These are phyloP conservation scores for Porites cylindrica DNA, from an alignment of 92 coral and sea anemone genomes.

Conservation along the genomic window DNA sequence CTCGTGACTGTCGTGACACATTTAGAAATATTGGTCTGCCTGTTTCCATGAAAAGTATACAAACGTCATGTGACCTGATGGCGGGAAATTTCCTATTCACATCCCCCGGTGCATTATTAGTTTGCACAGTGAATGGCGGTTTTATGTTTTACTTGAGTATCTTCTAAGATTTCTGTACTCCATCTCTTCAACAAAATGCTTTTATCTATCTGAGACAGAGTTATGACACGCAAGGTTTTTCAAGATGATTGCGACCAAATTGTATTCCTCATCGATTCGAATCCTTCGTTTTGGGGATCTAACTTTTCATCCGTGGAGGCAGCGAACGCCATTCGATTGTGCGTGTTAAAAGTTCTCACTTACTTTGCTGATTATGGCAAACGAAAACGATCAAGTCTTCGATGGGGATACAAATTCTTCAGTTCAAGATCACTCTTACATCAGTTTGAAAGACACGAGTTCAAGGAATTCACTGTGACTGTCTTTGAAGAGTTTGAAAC, in stretches of 20 bases:
- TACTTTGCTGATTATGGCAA: constrained; percentile 66
- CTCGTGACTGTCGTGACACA: neutral
- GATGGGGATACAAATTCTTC: constrained; percentile 96
- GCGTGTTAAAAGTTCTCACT: constrained; percentile 78
- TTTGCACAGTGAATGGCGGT: neutral
- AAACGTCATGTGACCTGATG: constrained; percentile 38
- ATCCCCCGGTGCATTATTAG: constrained; percentile 16
- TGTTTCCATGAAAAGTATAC: neutral
- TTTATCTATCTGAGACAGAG: neutral
- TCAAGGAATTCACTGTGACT: constrained; percentile 75
- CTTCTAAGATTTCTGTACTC: neutral
- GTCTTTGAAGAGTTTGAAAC: constrained; percentile 90
- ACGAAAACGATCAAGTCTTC: constrained; percentile 45
- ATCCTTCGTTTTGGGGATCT: constrained; percentile 46
- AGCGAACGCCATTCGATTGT: constrained; percentile 77
- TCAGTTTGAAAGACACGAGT: constrained; percentile 84
- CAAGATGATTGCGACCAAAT: neutral
- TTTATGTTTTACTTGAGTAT: neutral
- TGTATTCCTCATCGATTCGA: constrained; percentile 37
- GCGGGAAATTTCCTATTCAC: constrained; percentile 49
- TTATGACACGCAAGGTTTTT: constrained; percentile 17
- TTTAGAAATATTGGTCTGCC: neutral
- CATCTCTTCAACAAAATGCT: neutral
- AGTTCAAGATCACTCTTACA: constrained; percentile 81
- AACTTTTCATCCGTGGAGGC: neutral